phyloP scores from a whole-genome alignment of 1,140 invertebrate species.

The Drosophila auraria region DNA sequence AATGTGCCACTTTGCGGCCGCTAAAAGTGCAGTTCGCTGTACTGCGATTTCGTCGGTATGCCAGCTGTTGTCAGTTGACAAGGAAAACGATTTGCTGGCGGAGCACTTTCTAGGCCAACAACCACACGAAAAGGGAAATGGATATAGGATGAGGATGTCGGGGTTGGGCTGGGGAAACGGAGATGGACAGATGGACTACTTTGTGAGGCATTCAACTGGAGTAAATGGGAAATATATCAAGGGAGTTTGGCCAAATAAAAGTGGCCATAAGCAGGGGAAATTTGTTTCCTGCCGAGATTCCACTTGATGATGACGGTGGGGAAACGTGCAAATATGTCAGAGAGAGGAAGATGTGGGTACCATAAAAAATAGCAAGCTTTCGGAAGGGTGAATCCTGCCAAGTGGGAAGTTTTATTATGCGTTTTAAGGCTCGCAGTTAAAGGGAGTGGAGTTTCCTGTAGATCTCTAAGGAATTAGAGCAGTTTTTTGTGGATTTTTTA shows the following conservation, averaged over 20 bases:
- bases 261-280: slow-evolving; percentile 35
- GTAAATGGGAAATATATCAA: slow-evolving; percentile 45
- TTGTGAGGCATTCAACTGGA: slow-evolving; percentile 52
- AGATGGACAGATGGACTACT: slow-evolving; percentile 55
- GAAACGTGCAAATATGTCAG: slow-evolving; percentile 14
- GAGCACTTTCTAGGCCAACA: slow-evolving; percentile 34
- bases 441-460: neutral
- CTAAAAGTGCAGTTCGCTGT: slow-evolving; percentile 78
- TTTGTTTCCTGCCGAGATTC: slow-evolving; percentile 42
- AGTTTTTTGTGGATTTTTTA: neutral
- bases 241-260: slow-evolving; percentile 43
- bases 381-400: neutral
- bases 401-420: slow-evolving; percentile 13
- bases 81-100: slow-evolving; percentile 53
- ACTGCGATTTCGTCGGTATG: slow-evolving; percentile 58
- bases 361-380: slow-evolving; percentile 7
- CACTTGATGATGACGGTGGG: neutral
- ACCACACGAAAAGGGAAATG: slow-evolving; percentile 27
- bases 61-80: slow-evolving; percentile 62
- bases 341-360: neutral
- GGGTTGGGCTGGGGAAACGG: slow-evolving; percentile 1
- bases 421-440: slow-evolving; percentile 2
- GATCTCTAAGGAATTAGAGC: neutral
- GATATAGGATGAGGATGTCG: neutral
- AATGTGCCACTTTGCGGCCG: slow-evolving; percentile 65